Evolutionary conservation across 2,888 invertebrate species (phyloP).

Genomic region (Drosophila setosimentum): DNA sequence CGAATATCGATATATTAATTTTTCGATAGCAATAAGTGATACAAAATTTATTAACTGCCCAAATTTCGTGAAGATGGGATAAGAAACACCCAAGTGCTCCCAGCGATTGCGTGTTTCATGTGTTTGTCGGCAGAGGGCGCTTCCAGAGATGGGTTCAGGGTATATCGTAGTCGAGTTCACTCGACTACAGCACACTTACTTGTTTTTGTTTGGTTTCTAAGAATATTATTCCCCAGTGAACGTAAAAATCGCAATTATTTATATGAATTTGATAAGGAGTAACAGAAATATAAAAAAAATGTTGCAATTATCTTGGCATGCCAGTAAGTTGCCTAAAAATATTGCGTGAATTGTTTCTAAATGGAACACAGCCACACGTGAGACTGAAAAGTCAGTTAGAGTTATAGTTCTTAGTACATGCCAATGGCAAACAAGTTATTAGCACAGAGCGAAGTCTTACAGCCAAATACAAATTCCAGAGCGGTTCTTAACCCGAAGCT

Average conservation of each 20-base stretch:
- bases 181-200: no score
- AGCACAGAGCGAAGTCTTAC: constrained; percentile 29
- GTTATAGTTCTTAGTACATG: constrained; percentile 12
- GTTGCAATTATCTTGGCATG: background rate
- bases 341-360: constrained; percentile 1
- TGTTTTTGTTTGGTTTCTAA: background rate
- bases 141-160: no score
- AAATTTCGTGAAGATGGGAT: no score
- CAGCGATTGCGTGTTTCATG: no score
- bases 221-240: background rate
- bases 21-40: no score
- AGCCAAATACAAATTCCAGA: constrained; percentile 48
- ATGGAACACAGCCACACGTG: constrained; percentile 3
- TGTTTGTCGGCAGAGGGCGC: no score
- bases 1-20: no score
- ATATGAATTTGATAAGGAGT: background rate
- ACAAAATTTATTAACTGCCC: no score
- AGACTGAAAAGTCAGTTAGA: constrained; percentile 1
- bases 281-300: background rate
- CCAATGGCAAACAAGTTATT: constrained; percentile 40
- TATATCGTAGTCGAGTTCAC: no score
- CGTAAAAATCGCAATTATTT: background rate
- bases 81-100: no score
- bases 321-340: constrained; percentile 23
- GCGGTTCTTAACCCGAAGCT: constrained; percentile 43